Conservation (phyloP, 2,888 invertebrate genomes). For the Noctua fimbriata region DNA sequence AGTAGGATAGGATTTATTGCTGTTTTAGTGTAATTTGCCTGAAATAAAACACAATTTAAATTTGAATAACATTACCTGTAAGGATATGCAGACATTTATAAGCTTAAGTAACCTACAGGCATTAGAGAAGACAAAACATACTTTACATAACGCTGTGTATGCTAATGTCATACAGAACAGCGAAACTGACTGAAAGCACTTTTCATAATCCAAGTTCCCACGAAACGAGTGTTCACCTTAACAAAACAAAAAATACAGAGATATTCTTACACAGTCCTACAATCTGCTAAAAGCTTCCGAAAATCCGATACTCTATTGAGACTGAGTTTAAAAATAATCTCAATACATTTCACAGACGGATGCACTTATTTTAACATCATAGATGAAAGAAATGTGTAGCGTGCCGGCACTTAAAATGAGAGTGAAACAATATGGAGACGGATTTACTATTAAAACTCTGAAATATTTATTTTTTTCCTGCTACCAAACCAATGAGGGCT, state of each 20-base stretch:
- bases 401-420: constrained; percentile 4
- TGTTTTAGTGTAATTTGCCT: too few relatives aligned
- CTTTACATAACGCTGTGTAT: not conserved
- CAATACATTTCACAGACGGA: constrained; percentile 20
- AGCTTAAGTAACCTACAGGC: too few relatives aligned
- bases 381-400: constrained; percentile 37
- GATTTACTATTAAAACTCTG: not conserved
- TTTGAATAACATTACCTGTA: too few relatives aligned
- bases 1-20: too few relatives aligned
- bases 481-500: not conserved
- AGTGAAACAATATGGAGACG: not conserved
- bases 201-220: not conserved
- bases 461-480: not conserved
- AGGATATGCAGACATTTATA: too few relatives aligned
- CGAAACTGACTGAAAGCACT: not conserved
- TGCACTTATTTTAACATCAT: constrained; percentile 45
- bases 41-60: too few relatives aligned
- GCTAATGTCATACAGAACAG: not conserved
- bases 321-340: constrained; percentile 27
- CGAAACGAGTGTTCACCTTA: not conserved
- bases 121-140: not conserved
- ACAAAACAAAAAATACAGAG: not conserved
- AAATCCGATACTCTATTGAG: not conserved
- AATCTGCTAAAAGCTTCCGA: not conserved
- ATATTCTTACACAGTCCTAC: not conserved